Conservation (phyloP, 2,888 invertebrate genomes). For the Aphodius sticticus region DNA sequence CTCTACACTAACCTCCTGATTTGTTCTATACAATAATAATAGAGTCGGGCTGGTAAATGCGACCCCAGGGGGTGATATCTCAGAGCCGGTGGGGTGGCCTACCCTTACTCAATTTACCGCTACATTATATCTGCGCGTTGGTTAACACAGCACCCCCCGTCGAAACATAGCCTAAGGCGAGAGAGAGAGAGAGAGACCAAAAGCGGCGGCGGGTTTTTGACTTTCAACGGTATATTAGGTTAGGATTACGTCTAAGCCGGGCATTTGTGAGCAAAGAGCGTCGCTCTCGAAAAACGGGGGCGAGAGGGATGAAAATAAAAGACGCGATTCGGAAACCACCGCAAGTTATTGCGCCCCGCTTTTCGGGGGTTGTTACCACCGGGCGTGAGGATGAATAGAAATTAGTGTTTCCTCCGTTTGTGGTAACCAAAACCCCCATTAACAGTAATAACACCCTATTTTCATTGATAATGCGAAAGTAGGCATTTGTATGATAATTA, state of each 20-base stretch:
- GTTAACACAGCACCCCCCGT: conserved; percentile 47
- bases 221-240: conserved; percentile 55
- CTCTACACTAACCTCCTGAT: conserved; percentile 61
- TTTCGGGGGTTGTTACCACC: background rate
- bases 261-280: conserved; percentile 42
- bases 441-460: background rate
- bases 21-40: conserved; percentile 63
- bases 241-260: conserved; percentile 56
- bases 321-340: background rate
- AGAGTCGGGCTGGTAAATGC: conserved; percentile 61
- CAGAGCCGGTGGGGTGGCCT: conserved; percentile 47
- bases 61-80: conserved; percentile 61
- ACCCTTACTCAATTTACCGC: conserved; percentile 61
- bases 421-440: background rate
- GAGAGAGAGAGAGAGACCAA: background rate
- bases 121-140: conserved; percentile 60
- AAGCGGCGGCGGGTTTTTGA: conserved; percentile 39
- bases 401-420: background rate
- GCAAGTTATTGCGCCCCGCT: background rate
- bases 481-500: background rate
- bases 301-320: background rate
- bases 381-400: background rate
- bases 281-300: background rate
- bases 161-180: background rate
- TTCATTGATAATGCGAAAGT: background rate